Evolutionary conservation across 2,113 vertebrate species (phyloP).

Genomic region (Chlorodrepanis virens): DNA sequence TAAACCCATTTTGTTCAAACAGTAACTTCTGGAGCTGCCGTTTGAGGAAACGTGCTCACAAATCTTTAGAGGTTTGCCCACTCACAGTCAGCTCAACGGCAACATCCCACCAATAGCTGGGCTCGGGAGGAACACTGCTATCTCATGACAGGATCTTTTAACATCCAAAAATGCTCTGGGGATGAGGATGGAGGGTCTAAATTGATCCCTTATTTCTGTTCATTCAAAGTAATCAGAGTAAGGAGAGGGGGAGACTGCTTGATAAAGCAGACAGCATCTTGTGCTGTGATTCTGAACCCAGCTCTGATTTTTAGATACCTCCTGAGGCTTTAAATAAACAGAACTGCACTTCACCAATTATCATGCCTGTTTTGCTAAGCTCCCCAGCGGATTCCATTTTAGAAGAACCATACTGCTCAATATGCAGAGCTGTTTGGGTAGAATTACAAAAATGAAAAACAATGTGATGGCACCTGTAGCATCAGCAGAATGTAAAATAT

Average conservation of each 20-base stretch:
- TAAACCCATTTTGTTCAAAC: neutral
- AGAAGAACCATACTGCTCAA: neutral
- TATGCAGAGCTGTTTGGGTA: neutral
- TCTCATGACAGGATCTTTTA: neutral
- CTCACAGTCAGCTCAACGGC: neutral
- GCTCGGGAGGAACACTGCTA: neutral
- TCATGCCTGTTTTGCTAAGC: neutral
- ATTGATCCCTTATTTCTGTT: neutral
- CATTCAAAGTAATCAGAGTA: neutral
- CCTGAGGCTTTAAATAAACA: constrained; percentile 53
- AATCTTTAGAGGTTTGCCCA: neutral
- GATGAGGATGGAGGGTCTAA: neutral
- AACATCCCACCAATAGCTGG: neutral
- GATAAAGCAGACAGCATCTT: neutral
- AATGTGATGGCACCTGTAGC: neutral
- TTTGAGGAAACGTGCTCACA: neutral
- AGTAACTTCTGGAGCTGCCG: neutral
- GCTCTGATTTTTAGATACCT: constrained; percentile 18
- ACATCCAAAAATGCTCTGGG: neutral
- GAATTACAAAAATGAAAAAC: constrained; percentile 36
- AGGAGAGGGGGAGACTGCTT: neutral
- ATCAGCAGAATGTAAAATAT: neutral
- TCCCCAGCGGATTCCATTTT: constrained; percentile 10
- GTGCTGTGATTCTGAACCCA: neutral
- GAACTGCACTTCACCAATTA: constrained; percentile 35